Percentiles rank a stretch among this genome's conserved stretches.
Evolutionary conservation across 2,888 invertebrate genomes (phyloP).

Genomic region (Aleiodes alternator): DNA sequence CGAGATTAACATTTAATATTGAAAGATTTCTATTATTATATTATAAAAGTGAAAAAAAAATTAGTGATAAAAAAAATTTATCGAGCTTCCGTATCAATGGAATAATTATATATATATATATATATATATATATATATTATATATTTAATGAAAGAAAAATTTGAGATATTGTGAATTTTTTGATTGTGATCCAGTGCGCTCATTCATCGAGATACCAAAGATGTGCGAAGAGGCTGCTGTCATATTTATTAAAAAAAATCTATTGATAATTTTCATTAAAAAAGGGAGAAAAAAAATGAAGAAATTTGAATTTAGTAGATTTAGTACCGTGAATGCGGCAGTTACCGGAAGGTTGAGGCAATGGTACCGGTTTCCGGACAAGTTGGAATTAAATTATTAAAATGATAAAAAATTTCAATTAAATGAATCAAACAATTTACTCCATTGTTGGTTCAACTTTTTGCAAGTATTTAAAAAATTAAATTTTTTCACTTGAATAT

Average conservation of each 20-base stretch:
- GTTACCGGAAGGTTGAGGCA: no score
- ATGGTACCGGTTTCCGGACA: no score
- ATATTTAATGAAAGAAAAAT: slow-evolving; percentile 7
- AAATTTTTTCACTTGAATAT: no score
- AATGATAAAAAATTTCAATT: no score
- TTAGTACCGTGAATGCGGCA: no score
- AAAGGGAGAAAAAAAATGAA: no score
- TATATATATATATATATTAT: not conserved
- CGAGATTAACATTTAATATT: slow-evolving; percentile 1
- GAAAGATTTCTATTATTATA: slow-evolving; percentile 13
- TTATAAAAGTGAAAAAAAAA: not conserved
- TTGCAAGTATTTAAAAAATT: no score
- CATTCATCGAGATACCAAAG: slow-evolving; percentile 43
- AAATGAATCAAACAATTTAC: no score
- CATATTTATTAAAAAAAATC: not conserved
- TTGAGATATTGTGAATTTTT: slow-evolving; percentile 4
- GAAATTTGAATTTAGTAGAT: not conserved
- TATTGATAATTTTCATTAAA: not conserved
- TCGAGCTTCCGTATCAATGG: slow-evolving; percentile 53
- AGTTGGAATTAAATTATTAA: no score
- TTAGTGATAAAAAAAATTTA: slow-evolving; percentile 36
- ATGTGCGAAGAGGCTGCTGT: slow-evolving; percentile 22
- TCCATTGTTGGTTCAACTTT: no score
- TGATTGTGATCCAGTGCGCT: slow-evolving; percentile 34
- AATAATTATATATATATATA: slow-evolving; percentile 19